Base-by-base conservation (phyloP, 2,113 vertebrate species). In the Dicrurus megarhynchus region DNA sequence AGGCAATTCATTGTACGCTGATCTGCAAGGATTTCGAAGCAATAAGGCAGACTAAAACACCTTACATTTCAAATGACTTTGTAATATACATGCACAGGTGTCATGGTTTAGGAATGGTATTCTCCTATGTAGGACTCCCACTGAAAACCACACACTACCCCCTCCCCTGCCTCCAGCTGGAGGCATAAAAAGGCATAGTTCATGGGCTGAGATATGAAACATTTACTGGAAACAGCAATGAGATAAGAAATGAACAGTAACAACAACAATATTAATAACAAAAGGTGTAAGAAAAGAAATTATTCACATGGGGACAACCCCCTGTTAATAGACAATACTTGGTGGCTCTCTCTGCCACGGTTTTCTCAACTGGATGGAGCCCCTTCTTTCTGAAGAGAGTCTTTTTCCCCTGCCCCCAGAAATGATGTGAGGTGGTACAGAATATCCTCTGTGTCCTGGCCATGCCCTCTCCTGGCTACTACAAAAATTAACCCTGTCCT, bases 41-140 rank as follows among this genome's bases (percentile, higher is more conserved):
- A 84, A 53, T 39, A 23, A 44, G 65, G 27, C 53, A 84, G 47
- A 70, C 55, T 88, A 74, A 68, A 89, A 23, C 75, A 81, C 37
- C 46, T 84, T 57, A 69, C 27, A 49, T 80, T 53, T 83, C 33
- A 92, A 95, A 73, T 57, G 13, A 69, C 67, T 94, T 97, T 83
- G 56, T 89, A 82, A 78, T 73, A 78, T 64, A 75, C 41, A 13
- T 69, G 44, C 44, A 47, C 11, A 3, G 7, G 22, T 59, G 37
- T 46, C 27, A 3, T 21, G 44, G 23, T 44, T 74, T 52, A 74
- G 23, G 37, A 30, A 59, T 39, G 39, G 19, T 59, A 16, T 33
- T 67, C 37, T 59, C 60, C 52, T 59, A 1, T 74, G 33, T 39
- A 65, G 44, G 20, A 39, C 18, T 44, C 18, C 32, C 9, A 13